Percentiles rank a stretch among this genome's conserved stretches.
These are phyloP conservation scores for Amia ocellicauda DNA, from an alignment of 2,113 vertebrate species.

Conservation along the genomic window DNA sequence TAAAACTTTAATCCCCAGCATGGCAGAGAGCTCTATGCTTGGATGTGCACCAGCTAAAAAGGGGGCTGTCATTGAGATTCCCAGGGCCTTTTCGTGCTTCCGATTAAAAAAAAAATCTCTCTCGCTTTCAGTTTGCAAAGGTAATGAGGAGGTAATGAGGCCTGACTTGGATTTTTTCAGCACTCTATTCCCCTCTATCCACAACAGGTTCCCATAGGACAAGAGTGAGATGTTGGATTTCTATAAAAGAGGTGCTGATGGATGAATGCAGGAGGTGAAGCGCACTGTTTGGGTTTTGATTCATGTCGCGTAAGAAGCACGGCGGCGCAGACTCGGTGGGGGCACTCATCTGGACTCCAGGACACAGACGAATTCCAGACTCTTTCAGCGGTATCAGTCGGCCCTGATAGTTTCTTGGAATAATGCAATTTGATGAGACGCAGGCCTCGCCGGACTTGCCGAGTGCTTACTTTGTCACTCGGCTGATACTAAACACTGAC, in stretches of 20 bases:
- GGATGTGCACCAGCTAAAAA: slow-evolving; percentile 76
- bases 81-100: slow-evolving; percentile 67
- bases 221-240: slow-evolving; percentile 65
- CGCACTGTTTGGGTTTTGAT: slow-evolving; percentile 52
- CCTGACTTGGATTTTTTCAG: slow-evolving; percentile 82
- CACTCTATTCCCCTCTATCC: slow-evolving; percentile 64
- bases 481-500: slow-evolving; percentile 59
- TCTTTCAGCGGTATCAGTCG: slow-evolving; percentile 48
- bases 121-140: slow-evolving; percentile 80
- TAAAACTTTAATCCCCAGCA: slow-evolving; percentile 75
- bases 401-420: slow-evolving; percentile 46
- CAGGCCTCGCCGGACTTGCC: slow-evolving; percentile 49
- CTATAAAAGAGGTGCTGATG: slow-evolving; percentile 65
- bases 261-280: slow-evolving; percentile 64
- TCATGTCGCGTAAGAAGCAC: slow-evolving; percentile 44
- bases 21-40: slow-evolving; percentile 73
- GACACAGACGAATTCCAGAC: slow-evolving; percentile 51
- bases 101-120: slow-evolving; percentile 61
- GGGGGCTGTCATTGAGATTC: slow-evolving; percentile 70
- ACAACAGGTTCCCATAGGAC: slow-evolving; percentile 78
- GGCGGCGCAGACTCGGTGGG: slow-evolving; percentile 9
- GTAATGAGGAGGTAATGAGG: slow-evolving; percentile 94
- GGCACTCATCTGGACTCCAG: slow-evolving; percentile 8
- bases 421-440: slow-evolving; percentile 51
- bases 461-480: slow-evolving; percentile 65